A percentile compares a stretch with the other conserved stretches of the same genome.
Evolutionary conservation across 2,888 invertebrate genomes (phyloP).

Genomic region (Pardosa pseudoannulata): DNA sequence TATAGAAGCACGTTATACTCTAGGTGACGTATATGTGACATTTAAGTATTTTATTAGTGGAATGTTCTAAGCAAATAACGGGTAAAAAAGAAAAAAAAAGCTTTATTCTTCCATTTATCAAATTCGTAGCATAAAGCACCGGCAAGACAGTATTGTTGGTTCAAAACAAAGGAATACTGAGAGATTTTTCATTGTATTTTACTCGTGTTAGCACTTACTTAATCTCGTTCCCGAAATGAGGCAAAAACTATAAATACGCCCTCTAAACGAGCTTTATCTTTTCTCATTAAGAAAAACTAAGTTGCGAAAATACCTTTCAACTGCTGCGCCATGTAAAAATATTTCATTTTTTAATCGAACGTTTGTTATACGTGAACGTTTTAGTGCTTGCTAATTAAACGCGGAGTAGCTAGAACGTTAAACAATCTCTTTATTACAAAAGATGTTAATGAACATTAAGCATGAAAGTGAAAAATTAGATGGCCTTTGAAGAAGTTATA

Average conservation of each 20-base stretch:
- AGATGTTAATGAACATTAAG: constrained; percentile 19
- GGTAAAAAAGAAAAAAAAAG: background rate
- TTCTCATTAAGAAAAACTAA: constrained; percentile 7
- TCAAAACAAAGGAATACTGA: background rate
- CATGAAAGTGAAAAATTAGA: constrained; percentile 15
- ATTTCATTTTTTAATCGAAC: background rate
- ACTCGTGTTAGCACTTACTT: background rate
- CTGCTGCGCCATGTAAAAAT: background rate
- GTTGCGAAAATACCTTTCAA: background rate
- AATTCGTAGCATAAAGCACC: background rate
- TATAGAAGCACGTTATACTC: no score
- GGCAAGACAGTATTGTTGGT: background rate
- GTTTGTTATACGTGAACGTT: background rate
- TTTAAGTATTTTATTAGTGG: no score
- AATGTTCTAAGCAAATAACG: no score
- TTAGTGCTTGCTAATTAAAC: constrained; percentile 8
- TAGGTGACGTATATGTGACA: no score
- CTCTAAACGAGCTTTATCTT: constrained; percentile 2
- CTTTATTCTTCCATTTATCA: background rate
- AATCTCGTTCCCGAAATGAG: background rate
- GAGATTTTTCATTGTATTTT: background rate
- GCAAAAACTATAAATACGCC: background rate
- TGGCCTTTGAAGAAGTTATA: constrained; percentile 11
- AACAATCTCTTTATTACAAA: constrained; percentile 19
- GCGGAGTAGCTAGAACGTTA: background rate